Conservation (phyloP, 2,113 vertebrate species). For the Reinhardtius hippoglossoides region DNA sequence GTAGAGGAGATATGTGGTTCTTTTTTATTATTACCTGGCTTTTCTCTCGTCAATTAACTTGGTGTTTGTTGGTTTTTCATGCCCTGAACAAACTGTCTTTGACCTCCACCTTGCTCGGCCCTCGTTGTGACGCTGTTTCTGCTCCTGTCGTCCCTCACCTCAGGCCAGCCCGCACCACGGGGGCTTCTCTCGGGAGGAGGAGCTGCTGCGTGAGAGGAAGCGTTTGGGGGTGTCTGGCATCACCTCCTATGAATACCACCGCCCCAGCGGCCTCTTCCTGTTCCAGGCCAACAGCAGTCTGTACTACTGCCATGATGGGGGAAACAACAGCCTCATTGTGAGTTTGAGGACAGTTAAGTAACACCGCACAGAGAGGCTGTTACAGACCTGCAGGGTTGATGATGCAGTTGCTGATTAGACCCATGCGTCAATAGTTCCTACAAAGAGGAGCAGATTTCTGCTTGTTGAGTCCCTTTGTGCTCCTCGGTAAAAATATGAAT, state of each 20-base stretch:
- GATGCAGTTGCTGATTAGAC: neutral
- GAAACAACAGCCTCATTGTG: slow-evolving; percentile 91
- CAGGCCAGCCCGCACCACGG: slow-evolving; percentile 93
- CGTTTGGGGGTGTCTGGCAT: slow-evolving; percentile 94
- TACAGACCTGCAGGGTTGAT: neutral
- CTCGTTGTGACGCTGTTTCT: slow-evolving; percentile 20
- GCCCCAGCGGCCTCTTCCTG: slow-evolving; percentile 92
- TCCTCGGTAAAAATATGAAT: neutral
- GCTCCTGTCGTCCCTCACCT: slow-evolving; percentile 50
- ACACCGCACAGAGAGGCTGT: neutral
- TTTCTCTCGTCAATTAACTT: neutral
- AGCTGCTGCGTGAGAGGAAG: slow-evolving; percentile 93
- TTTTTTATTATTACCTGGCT: neutral
- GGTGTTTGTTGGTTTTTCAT: neutral
- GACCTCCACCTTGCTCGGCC: slow-evolving; percentile 22
- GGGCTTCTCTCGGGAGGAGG: slow-evolving; percentile 93
- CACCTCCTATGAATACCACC: slow-evolving; percentile 94
- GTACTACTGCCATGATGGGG: slow-evolving; percentile 92
- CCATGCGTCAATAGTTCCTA: neutral
- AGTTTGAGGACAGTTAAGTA: slow-evolving; percentile 64
- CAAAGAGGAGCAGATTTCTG: too few relatives aligned
- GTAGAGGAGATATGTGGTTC: neutral
- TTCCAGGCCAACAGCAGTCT: slow-evolving; percentile 98
- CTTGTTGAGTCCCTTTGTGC: too few relatives aligned
- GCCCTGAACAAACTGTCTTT: slow-evolving; percentile 29